These are phyloP conservation scores for Columba livia DNA, from an alignment of 2,113 vertebrate species.

Conservation along the genomic window DNA sequence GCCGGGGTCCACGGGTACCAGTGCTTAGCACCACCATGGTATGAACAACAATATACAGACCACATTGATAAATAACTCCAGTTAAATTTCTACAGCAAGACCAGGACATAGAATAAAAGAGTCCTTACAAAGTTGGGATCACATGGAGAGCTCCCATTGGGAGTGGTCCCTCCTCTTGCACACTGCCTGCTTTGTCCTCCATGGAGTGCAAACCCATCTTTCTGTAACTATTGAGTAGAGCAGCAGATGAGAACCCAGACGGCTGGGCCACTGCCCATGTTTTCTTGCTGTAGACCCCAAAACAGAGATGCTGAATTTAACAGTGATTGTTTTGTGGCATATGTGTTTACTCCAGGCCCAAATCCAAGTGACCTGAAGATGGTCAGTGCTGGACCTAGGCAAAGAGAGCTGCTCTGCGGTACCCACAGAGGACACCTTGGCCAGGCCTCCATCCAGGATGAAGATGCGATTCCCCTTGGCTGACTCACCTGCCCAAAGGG, in stretches of 20 bases:
- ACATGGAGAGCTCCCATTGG: background rate
- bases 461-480: fast-evolving
- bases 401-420: background rate
- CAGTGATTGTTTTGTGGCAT: fast-evolving
- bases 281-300: background rate
- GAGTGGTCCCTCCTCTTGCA: background rate
- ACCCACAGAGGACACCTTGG: background rate
- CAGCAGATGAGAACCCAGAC: background rate
- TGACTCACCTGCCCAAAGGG: background rate
- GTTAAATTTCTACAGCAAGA: background rate
- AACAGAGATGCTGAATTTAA: background rate
- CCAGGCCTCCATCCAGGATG: fast-evolving
- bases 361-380: background rate
- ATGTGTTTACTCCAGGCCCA: background rate
- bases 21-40: fast-evolving
- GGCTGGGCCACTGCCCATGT: background rate
- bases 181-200: background rate
- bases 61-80: background rate
- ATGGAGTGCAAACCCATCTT: fast-evolving
- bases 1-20: background rate
- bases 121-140: background rate
- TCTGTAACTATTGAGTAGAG: background rate
- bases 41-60: background rate
- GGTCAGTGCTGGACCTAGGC: fast-evolving
- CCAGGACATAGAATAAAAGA: background rate